phyloP scores from a whole-genome alignment of 1,140 invertebrate genomes.

The Ceratina australensis region DNA sequence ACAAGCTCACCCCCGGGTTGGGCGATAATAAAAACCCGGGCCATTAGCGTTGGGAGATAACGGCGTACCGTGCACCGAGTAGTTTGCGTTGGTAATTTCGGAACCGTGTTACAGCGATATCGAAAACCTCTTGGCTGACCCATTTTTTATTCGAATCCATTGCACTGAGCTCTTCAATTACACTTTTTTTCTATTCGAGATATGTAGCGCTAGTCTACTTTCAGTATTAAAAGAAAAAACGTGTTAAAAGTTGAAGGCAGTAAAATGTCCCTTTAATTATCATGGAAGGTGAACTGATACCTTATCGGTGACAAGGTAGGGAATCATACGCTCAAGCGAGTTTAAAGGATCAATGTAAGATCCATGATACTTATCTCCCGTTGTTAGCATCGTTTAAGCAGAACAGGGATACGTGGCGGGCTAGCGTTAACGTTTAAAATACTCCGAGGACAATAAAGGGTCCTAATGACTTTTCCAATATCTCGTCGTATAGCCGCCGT shows the following conservation, averaged over 20 bases:
- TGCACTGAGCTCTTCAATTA: not conserved
- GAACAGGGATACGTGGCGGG: conserved; percentile 15
- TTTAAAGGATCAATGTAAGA: not conserved
- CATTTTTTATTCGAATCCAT: not conserved
- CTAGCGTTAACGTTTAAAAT: conserved; percentile 53
- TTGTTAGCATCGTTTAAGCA: conserved; percentile 19
- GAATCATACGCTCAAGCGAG: not conserved
- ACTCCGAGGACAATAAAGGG: conserved; percentile 50
- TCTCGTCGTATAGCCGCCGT: conserved; percentile 22
- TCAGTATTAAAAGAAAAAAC: too few species aligned
- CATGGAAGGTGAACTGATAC: not conserved
- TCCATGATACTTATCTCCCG: not conserved
- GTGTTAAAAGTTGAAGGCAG: too few species aligned
- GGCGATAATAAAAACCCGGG: not conserved
- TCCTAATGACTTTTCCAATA: conserved; percentile 65
- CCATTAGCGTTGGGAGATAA: conserved; percentile 25
- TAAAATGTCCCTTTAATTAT: not conserved
- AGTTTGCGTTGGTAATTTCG: conserved; percentile 38
- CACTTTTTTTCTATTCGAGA: not conserved
- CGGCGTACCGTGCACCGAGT: not conserved
- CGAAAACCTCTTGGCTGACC: not conserved
- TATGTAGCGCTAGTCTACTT: too few species aligned
- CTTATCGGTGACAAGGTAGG: not conserved
- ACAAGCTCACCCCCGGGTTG: not conserved
- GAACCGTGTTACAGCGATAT: not conserved